phyloP scores from a whole-genome alignment of 1,140 invertebrate species.

The Protaetia brevitarsis region DNA sequence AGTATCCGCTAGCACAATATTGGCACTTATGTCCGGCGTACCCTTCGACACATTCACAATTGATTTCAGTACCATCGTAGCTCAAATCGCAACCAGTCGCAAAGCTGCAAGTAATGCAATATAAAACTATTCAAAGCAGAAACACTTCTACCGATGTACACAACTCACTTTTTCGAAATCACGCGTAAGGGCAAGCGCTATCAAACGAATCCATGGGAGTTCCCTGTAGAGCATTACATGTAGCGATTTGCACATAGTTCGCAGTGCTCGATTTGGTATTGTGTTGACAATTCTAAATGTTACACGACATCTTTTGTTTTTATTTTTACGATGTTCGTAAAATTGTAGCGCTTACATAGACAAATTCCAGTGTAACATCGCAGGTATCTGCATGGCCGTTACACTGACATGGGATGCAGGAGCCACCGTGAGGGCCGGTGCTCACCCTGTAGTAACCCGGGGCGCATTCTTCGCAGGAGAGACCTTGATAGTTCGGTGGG shows the following conservation, averaged over 20 bases:
- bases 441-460: slow-evolving; percentile 80
- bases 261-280: slow-evolving; percentile 91
- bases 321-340: no score
- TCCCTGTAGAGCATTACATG: slow-evolving; percentile 83
- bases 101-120: slow-evolving; percentile 62
- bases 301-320: no score
- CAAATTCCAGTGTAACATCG: slow-evolving; percentile 90
- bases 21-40: slow-evolving; percentile 87
- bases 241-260: slow-evolving; percentile 88
- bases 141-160: neutral
- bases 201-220: slow-evolving; percentile 87
- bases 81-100: slow-evolving; percentile 83
- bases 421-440: slow-evolving; percentile 79
- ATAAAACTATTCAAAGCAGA: neutral
- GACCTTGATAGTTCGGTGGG: slow-evolving; percentile 85
- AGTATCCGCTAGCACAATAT: slow-evolving; percentile 81
- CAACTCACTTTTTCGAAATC: slow-evolving; percentile 73
- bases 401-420: slow-evolving; percentile 89
- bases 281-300: slow-evolving; percentile 78
- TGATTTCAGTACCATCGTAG: slow-evolving; percentile 75
- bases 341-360: slow-evolving; percentile 63
- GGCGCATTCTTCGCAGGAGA: slow-evolving; percentile 92
- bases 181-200: slow-evolving; percentile 96
- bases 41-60: slow-evolving; percentile 82
- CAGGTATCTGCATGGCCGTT: slow-evolving; percentile 86